Conservation (phyloP, 2,888 invertebrate species). For the Zonitis immaculata region DNA sequence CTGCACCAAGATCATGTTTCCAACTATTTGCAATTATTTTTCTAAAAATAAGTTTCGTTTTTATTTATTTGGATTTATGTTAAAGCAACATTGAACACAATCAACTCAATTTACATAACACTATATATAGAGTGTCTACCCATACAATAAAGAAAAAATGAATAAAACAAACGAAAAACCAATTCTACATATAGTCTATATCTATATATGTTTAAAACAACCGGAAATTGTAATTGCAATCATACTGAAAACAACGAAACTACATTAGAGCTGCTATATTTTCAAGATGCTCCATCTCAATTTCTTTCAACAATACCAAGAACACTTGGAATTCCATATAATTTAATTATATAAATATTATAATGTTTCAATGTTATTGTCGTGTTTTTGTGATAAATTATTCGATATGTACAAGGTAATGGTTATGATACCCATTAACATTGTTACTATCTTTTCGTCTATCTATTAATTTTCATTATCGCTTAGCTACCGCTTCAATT, state of each 20-base stretch:
- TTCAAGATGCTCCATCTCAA: no score
- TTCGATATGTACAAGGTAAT: no score
- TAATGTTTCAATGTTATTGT: no score
- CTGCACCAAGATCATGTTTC: background rate
- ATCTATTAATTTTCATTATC: conserved; percentile 22
- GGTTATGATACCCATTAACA: conserved; percentile 28
- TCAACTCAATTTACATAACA: conserved; percentile 24
- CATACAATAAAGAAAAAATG: conserved; percentile 23
- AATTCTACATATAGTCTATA: background rate
- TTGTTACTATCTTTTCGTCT: conserved; percentile 23
- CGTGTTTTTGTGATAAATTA: no score
- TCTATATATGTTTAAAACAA: background rate
- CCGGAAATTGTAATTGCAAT: background rate
- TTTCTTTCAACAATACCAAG: no score
- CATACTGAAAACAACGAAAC: background rate
- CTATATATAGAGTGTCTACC: conserved; percentile 21
- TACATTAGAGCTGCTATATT: background rate
- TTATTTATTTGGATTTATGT: no score
- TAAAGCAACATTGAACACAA: no score
- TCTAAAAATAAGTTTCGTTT: background rate
- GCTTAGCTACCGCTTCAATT: background rate
- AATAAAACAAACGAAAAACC: conserved; percentile 7
- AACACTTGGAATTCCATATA: no score
- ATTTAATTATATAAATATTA: no score
- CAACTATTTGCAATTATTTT: no score